Conservation (phyloP, 2,113 vertebrate genomes). For the Dicaeum eximium region DNA sequence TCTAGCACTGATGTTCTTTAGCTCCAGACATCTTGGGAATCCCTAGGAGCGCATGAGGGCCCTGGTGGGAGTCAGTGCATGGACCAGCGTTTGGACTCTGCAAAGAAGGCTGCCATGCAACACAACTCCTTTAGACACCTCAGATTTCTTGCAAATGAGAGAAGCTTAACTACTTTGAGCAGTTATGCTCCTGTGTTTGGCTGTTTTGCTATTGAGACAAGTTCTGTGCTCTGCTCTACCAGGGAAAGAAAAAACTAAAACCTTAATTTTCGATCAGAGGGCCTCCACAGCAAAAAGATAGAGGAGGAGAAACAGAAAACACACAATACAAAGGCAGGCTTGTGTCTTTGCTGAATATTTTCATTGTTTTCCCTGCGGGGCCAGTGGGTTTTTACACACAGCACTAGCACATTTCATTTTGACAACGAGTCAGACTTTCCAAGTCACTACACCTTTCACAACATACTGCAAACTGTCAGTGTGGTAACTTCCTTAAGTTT, state of each 20-base stretch:
- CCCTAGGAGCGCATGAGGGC: not conserved
- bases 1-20: not conserved
- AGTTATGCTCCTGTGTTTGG: fast-evolving
- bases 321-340: slow-evolving; percentile 30
- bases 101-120: not conserved
- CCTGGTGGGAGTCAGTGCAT: not conserved
- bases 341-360: slow-evolving; percentile 51
- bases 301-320: slow-evolving; percentile 23
- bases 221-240: not conserved
- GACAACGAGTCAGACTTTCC: slow-evolving; percentile 46
- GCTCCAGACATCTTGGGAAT: not conserved
- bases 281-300: not conserved
- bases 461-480: slow-evolving; percentile 53
- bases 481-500: slow-evolving; percentile 66
- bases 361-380: slow-evolving; percentile 20
- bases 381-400: slow-evolving; percentile 44
- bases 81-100: not conserved
- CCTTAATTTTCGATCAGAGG: not conserved
- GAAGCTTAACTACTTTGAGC: not conserved
- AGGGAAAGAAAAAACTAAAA: not conserved
- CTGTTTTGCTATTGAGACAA: not conserved
- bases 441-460: slow-evolving; percentile 62
- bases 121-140: not conserved
- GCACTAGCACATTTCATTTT: slow-evolving; percentile 50
- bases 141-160: not conserved